Evolutionary conservation across 1,140 invertebrate species (phyloP).

Genomic region (Sarcophaga bullata): DNA sequence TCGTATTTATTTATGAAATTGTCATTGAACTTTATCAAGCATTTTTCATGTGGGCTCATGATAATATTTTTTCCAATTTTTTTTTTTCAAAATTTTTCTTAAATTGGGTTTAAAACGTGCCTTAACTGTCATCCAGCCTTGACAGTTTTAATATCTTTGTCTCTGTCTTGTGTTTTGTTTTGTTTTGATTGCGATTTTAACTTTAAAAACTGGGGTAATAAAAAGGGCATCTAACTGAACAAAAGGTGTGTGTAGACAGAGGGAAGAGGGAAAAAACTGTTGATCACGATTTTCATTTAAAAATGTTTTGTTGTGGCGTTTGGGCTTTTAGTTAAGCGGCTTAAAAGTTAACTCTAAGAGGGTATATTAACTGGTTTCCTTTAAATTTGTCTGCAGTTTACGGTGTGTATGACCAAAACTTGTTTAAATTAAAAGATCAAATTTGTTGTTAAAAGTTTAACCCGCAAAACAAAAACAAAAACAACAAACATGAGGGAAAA

Average conservation of each 20-base stretch:
- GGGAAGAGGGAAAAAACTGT: background rate
- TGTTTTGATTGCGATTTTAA: background rate
- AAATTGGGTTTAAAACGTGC: background rate
- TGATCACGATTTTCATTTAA: conserved; percentile 14
- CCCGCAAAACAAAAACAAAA: too few relatives aligned
- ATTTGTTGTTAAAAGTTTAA: too few relatives aligned
- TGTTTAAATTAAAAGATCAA: too few relatives aligned
- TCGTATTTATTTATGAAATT: background rate
- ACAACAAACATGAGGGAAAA: too few relatives aligned
- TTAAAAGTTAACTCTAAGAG: too few relatives aligned
- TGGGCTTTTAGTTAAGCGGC: too few relatives aligned
- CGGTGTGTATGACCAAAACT: too few relatives aligned
- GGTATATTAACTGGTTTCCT: too few relatives aligned
- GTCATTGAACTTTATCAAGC: conserved; percentile 19
- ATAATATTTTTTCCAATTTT: background rate
- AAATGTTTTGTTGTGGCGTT: background rate
- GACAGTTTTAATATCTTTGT: conserved; percentile 3
- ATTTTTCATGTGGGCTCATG: conserved; percentile 18
- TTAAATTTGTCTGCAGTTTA: too few relatives aligned
- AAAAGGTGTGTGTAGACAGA: background rate
- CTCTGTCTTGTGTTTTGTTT: background rate
- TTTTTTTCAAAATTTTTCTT: background rate
- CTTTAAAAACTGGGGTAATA: background rate
- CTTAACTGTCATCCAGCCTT: conserved; percentile 19
- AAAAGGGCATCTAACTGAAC: background rate